phyloP scores from a whole-genome alignment of 2,113 vertebrate species.

The Ceratotherium simum region DNA sequence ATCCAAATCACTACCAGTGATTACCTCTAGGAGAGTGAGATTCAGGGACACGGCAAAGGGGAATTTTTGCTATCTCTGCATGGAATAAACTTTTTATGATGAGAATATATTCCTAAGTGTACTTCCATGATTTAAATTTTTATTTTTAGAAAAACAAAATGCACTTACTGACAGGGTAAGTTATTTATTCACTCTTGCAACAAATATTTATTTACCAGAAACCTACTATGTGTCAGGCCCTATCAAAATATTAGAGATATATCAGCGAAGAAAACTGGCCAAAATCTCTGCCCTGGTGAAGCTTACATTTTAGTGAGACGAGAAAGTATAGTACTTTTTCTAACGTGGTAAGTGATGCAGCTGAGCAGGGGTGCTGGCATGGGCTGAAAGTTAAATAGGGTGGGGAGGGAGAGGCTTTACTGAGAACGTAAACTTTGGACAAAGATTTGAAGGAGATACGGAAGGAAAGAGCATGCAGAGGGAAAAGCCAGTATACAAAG shows the following conservation, averaged over 20 bases:
- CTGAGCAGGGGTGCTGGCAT: not conserved
- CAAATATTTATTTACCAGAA: slow-evolving; percentile 9
- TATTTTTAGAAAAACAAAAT: slow-evolving; percentile 22
- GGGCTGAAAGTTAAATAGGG: not conserved
- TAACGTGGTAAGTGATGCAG: not conserved
- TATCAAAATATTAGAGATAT: not conserved
- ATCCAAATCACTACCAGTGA: not conserved
- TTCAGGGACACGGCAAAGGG: not conserved
- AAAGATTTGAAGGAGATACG: not conserved
- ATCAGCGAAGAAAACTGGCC: not conserved
- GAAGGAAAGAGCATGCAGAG: not conserved
- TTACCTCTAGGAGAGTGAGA: not conserved
- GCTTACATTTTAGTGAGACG: not conserved
- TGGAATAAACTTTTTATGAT: not conserved
- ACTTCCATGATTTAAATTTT: slow-evolving; percentile 14
- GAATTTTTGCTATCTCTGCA: not conserved
- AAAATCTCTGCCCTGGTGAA: not conserved
- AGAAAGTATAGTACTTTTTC: not conserved
- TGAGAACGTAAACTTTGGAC: not conserved
- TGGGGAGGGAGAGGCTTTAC: not conserved
- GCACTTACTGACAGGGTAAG: not conserved
- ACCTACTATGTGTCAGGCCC: not conserved
- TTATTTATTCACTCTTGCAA: not conserved
- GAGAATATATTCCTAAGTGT: not conserved
- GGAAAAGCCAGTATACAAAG: not conserved